Evolutionary conservation across 2,888 invertebrate genomes (phyloP), one percentile per base, ranked within the genome.

Genomic region (Romanomermis culicivorax): DNA sequence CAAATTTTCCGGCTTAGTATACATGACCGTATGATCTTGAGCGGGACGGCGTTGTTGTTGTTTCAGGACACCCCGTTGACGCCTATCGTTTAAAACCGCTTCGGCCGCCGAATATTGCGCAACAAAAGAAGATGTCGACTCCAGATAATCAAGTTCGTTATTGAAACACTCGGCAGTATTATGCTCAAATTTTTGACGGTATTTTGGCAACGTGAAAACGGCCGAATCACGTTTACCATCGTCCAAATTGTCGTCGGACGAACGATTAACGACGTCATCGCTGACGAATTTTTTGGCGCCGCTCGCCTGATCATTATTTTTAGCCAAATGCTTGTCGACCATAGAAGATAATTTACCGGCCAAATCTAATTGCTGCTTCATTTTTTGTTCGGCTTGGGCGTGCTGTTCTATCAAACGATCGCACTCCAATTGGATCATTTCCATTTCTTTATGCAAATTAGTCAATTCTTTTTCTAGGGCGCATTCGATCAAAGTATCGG

Each of bases 1-100:
- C 26, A 80, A 70, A 65, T 80, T 79, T 1, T 78, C 79, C 48
- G 76, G 76, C 63, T 80, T 79, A 20, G 80, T 80, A 70, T 80
- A 80, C 79, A 80, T 79, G 1, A 79, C 79, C 36, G 36, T 11
- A 7, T 7, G 11, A 17, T 36, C 36, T 7, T 11, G 11, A 17
- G 17, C 11, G 17, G 7, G 7, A 7, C 11, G 17, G 11, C 11
- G 17, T 17, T 7, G 7, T 7, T 17, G 17, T 36, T 36, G 36
- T 11, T 17, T 7, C 17, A 36, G 36, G 17, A 36, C 17, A 36
- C 36, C 36, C 36, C 11, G 23, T 17, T 17, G 25, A 3, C 29
- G 4, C 50, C 27, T 11, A 27, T 27, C 29, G 26, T 27, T 27
- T 29, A 27, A 25, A 29, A 7, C 4, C 4, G 26, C 50, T 11